These are phyloP conservation scores for Florisuga fusca DNA, from an alignment of 2,797 vertebrate genomes.

Conservation along the genomic window DNA sequence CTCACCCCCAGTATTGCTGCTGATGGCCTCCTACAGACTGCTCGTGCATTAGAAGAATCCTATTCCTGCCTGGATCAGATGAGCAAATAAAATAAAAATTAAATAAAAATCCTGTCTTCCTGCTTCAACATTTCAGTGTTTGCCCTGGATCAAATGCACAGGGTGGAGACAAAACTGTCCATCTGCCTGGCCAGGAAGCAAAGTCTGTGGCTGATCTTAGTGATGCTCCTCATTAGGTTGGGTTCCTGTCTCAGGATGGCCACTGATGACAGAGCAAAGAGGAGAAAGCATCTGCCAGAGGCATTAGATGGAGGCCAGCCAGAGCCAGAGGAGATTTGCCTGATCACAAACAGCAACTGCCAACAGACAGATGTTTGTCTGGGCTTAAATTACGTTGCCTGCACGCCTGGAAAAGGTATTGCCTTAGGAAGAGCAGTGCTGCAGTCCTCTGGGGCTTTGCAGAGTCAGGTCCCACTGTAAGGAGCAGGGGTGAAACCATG, in stretches of 20 bases:
- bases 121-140: not conserved
- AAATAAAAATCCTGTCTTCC: not conserved
- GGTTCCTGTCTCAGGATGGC: not conserved
- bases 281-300: not conserved
- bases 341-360: not conserved
- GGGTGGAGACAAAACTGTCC: not conserved
- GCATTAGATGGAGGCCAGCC: not conserved
- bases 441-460: not conserved
- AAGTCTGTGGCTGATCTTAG: not conserved
- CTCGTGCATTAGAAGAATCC: not conserved
- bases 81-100: not conserved
- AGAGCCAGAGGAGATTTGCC: not conserved
- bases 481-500: accelerated
- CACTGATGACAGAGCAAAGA: not conserved
- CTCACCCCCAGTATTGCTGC: not conserved
- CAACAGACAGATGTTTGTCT: constrained; percentile 10
- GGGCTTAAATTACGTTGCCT: constrained; percentile 17
- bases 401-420: not conserved
- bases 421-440: not conserved
- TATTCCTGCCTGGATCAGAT: not conserved
- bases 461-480: not conserved
- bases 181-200: not conserved
- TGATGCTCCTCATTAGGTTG: not conserved
- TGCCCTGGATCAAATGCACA: not conserved
- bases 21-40: not conserved